Percentiles rank a stretch among this genome's conserved stretches.
phyloP scores from a whole-genome alignment of 2,888 invertebrate species.

The Diplazon laetatorius region DNA sequence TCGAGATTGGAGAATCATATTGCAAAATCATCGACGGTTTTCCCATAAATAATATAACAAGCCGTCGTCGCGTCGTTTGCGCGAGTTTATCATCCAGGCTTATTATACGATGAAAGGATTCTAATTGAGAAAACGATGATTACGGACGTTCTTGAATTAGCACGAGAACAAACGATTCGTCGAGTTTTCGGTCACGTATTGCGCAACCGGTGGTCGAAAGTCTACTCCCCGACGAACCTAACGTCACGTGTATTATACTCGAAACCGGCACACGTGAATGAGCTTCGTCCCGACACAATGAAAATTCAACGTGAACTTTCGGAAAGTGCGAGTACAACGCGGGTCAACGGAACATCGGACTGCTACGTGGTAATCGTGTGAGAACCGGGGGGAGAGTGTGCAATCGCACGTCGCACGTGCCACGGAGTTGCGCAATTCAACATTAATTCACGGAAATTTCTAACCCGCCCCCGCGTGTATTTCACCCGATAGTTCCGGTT shows the following conservation, averaged over 20 bases:
- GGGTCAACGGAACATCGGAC: conserved; percentile 7
- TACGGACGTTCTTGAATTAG: no score
- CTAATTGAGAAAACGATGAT: no score
- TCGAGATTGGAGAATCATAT: no score
- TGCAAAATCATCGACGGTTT: no score
- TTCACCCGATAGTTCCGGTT: conserved; percentile 51
- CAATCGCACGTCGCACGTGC: conserved; percentile 38
- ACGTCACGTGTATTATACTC: conserved; percentile 16
- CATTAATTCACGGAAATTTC: conserved; percentile 64
- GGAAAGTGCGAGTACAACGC: conserved; percentile 21
- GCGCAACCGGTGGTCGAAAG: conserved; percentile 54
- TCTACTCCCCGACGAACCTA: conserved; percentile 7
- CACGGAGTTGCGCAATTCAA: conserved; percentile 52
- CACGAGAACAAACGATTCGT: neutral
- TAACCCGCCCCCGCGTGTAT: conserved; percentile 58
- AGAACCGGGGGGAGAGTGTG: neutral
- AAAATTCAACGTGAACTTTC: conserved; percentile 21
- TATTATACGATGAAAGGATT: no score
- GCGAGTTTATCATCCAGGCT: no score
- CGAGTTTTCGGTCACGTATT: conserved; percentile 11
- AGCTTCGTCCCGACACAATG: conserved; percentile 8
- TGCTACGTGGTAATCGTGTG: neutral
- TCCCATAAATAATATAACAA: no score
- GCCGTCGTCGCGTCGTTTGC: no score
- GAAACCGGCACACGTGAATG: neutral